Base-by-base conservation (phyloP, 1,140 invertebrate species). In the Globodera ellingtonae region DNA sequence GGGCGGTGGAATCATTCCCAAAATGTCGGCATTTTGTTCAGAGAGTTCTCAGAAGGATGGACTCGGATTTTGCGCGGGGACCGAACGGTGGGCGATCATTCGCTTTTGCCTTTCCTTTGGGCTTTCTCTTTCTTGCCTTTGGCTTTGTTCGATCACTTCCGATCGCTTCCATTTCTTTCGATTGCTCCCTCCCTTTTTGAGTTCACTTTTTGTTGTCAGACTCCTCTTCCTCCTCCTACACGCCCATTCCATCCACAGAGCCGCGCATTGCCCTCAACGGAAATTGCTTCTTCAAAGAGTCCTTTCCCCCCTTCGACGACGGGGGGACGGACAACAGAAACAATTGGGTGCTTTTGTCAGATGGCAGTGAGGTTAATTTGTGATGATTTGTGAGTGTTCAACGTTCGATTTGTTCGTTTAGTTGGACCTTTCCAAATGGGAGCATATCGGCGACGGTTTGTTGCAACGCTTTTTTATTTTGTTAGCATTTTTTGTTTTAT, bases 181-280 rank as follows among this genome's bases (percentile, higher is more conserved):
- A 13, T 70, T n/a, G 8, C 8, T 67, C 35, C 66, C 66, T 4
- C 67, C 35, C 46, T 24, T 70, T 47, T 70, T 6, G n/a, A 18
- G 10, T 70, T 70, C 66, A 15, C 24, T 24, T 47, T 44, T 70
- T 18, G 35, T 70, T 70, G 24, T 18, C 67, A 70, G 24, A 44
- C 13, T 35, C 67, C 67, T 70, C 46, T 70, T 70, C 35, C 67
- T 70, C 67, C 67, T 44, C 67, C 35, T 70, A 70, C 67, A 44
- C 24, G 67, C 67, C 67, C 67, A 70, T 70, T 44, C 46, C 67
- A 35, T 44, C 35, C 24, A 47, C 24, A 70, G 67, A 44, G 67
- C 67, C 67, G 67, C 67, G 56, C 15, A 18, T 62, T 62, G 18
- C 18, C 13, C 15, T 62, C 18, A 18, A 18, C 15, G 13, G 13